Percentiles rank a stretch among this genome's conserved stretches.
These are phyloP conservation scores for Cephus runcator DNA, from an alignment of 2,888 invertebrate genomes.

Conservation along the genomic window DNA sequence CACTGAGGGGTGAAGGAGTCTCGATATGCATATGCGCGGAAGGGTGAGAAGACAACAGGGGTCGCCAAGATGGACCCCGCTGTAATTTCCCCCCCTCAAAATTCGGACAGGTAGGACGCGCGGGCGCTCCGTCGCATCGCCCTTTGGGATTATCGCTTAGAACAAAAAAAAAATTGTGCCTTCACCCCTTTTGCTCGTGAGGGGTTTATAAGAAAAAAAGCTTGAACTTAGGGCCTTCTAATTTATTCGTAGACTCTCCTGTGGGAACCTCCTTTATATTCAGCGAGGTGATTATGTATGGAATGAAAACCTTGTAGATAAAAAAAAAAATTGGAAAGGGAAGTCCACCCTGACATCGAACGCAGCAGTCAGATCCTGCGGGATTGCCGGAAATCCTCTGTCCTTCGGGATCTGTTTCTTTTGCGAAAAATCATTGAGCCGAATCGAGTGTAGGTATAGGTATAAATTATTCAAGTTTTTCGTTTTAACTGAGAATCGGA, in stretches of 20 bases:
- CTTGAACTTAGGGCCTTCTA: not conserved
- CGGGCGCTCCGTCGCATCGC: conserved; percentile 47
- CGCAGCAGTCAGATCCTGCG: not conserved
- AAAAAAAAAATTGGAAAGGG: not conserved
- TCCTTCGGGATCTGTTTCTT: not conserved
- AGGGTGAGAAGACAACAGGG: conserved; percentile 3
- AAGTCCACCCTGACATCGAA: not conserved
- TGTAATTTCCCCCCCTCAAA: not conserved
- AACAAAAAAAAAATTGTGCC: conserved; percentile 31
- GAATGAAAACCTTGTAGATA: not conserved
- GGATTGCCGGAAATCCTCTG: not conserved
- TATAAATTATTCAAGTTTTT: not conserved
- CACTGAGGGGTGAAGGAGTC: conserved; percentile 23
- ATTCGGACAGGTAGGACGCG: conserved; percentile 22
- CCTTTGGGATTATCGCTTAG: conserved; percentile 49
- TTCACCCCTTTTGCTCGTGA: not conserved
- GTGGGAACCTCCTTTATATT: conserved; percentile 4
- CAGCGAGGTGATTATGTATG: not conserved
- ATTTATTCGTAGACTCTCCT: conserved; percentile 6
- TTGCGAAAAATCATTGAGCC: not conserved
- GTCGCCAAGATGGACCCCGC: not conserved
- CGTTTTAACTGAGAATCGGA: not conserved
- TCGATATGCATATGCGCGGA: conserved; percentile 37
- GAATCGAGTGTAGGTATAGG: not conserved
- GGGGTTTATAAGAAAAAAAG: not conserved